These are phyloP conservation scores for Nomada fucata DNA, from an alignment of 2,888 invertebrate species.

Conservation along the genomic window DNA sequence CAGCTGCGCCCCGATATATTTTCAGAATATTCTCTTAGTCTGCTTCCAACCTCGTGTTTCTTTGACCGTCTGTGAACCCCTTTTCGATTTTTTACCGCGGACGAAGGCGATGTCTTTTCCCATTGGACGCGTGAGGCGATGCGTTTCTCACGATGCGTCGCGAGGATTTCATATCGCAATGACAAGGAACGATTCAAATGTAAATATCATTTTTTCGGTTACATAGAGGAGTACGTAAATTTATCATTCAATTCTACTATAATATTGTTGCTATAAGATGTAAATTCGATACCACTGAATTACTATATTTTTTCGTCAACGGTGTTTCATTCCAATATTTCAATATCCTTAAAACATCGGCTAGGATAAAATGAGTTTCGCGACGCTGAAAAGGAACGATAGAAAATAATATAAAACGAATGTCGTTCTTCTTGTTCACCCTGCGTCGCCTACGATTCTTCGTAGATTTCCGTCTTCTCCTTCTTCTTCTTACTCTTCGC, in stretches of 20 bases:
- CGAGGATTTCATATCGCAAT: too few species aligned
- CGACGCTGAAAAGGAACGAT: neutral
- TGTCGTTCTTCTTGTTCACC: constrained; percentile 20
- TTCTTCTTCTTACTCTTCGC: constrained; percentile 12
- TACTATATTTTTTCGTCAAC: too few species aligned
- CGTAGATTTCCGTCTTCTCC: constrained; percentile 20
- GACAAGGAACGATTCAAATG: too few species aligned
- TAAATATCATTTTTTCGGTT: too few species aligned
- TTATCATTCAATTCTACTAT: too few species aligned
- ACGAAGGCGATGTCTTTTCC: too few species aligned
- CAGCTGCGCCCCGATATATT: constrained; percentile 61
- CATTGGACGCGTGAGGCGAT: too few species aligned
- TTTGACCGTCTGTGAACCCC: constrained; percentile 40
- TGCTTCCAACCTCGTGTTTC: constrained; percentile 31
- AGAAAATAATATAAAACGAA: neutral
- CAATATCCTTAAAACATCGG: neutral
- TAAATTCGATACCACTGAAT: too few species aligned
- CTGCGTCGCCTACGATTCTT: constrained; percentile 35
- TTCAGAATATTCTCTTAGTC: constrained; percentile 51
- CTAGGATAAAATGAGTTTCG: neutral
- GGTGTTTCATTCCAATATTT: too few species aligned
- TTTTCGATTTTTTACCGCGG: constrained; percentile 24
- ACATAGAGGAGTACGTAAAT: too few species aligned
- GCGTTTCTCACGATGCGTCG: too few species aligned
- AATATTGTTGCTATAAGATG: too few species aligned